phyloP scores from a whole-genome alignment of 64 coral and sea anemone species.

The Actinia tenebrosa region DNA sequence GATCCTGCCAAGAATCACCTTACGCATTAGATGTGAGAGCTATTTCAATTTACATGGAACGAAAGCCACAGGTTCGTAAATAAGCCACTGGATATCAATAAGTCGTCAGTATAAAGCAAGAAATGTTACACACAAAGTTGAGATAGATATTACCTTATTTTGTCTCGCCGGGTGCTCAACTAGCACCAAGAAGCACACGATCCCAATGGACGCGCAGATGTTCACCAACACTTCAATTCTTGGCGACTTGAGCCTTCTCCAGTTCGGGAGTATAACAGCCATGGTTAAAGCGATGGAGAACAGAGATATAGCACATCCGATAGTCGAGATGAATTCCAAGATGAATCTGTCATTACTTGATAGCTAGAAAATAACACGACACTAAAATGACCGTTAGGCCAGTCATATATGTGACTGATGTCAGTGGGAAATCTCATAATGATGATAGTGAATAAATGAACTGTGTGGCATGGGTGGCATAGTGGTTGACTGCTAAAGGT shows the following conservation, averaged over 20 bases:
- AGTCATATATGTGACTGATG: not conserved
- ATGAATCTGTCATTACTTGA: not conserved
- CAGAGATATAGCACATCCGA: conserved; percentile 58
- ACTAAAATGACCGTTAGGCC: not conserved
- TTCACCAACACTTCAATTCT: conserved; percentile 50
- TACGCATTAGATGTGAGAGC: no score
- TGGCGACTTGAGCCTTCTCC: conserved; percentile 39
- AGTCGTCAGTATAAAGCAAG: no score
- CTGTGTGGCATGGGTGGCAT: no score
- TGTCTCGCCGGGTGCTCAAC: conserved; percentile 32
- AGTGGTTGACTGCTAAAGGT: no score
- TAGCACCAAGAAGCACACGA: conserved; percentile 38
- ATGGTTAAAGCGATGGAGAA: conserved; percentile 31
- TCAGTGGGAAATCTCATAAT: no score
- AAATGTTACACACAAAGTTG: not conserved
- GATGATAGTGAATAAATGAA: no score
- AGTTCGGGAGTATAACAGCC: conserved; percentile 22
- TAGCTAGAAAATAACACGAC: not conserved
- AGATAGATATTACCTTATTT: conserved; percentile 12
- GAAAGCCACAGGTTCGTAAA: no score
- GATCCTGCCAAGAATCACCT: no score
- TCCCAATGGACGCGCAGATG: conserved; percentile 30
- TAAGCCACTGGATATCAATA: no score
- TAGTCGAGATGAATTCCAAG: conserved; percentile 30
- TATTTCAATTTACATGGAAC: no score